Base-by-base conservation (phyloP, 2,113 vertebrate species). In the Festucalex cinctus region DNA sequence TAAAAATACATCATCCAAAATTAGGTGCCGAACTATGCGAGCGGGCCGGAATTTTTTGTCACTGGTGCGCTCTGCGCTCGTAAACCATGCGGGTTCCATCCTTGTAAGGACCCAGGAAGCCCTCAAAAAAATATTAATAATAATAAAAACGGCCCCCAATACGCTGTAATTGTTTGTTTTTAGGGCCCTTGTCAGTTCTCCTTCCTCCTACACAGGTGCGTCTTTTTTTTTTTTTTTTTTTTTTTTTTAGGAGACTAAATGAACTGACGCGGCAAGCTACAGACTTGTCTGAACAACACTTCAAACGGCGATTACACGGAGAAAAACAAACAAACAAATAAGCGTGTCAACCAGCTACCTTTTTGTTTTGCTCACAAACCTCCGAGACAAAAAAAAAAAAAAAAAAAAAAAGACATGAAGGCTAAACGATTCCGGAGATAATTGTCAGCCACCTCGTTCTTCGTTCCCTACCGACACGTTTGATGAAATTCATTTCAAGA, bases 311-410 rank as follows among this genome's bases (percentile, higher is more conserved):
- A 68, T 75, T 65, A 37, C 22, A 73, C 73, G 36, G 72, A 77
- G 80, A 85, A 83, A 81, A 51, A 32, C 2, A 32, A 32, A 32
- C n/a, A n/a, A n/a, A n/a, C 79, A 44, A 78, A 83, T 63, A 74
- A 46, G 69, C 19, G 56, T 73, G 71, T 75, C 22, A 85, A 83
- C 85, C 77, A 85, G 72, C 64, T 57, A 74, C 69, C 64, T 82
- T 86, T 73, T 68, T 72, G 69, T 78, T 85, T 69, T 12, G 41
- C 51, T n/a, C 63, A 62, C 70, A 57, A 35, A 73, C 48, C 37
- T 37, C 41, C 1, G 17, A n/a, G 24, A 63, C 37, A 56, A 39
- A 62, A n/a, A n/a, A n/a, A n/a, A n/a, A n/a, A n/a, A n/a, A n/a
- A n/a, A n/a, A n/a, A n/a, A n/a, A n/a, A n/a, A n/a, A 43, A 74